These are phyloP conservation scores for Novumbra hubbsi DNA, from an alignment of 2,797 vertebrate genomes.

Conservation along the genomic window DNA sequence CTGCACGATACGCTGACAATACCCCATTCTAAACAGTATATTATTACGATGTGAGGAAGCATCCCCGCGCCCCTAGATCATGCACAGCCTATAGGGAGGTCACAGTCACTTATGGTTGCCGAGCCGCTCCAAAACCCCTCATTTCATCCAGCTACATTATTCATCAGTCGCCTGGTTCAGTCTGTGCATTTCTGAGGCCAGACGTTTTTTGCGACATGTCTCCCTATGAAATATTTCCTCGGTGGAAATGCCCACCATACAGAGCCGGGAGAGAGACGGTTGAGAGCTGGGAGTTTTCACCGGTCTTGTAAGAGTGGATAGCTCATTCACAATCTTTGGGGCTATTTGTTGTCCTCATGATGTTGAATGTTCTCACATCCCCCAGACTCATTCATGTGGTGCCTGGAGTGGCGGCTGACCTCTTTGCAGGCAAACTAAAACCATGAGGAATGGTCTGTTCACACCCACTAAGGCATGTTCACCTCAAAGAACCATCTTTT, in stretches of 20 bases:
- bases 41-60: neutral
- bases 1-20: neutral
- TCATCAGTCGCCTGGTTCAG: neutral
- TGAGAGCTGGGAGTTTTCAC: neutral
- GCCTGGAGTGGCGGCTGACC: neutral
- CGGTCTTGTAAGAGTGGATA: neutral
- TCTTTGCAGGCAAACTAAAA: neutral
- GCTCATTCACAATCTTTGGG: neutral
- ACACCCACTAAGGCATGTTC: neutral
- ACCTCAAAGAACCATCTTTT: too few species aligned
- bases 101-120: neutral
- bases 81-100: neutral
- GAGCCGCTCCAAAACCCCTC: neutral
- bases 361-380: neutral
- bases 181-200: neutral
- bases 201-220: neutral
- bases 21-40: neutral
- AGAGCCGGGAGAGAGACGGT: neutral
- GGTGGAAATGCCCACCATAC: neutral
- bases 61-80: neutral
- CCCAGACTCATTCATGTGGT: neutral
- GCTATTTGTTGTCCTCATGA: neutral
- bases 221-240: neutral
- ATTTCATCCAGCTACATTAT: neutral
- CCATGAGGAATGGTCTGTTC: neutral